Evolutionary conservation across 2,113 vertebrate genomes (phyloP), one percentile per base, ranked within the genome.

Genomic region (Cynopterus brachyotis): DNA sequence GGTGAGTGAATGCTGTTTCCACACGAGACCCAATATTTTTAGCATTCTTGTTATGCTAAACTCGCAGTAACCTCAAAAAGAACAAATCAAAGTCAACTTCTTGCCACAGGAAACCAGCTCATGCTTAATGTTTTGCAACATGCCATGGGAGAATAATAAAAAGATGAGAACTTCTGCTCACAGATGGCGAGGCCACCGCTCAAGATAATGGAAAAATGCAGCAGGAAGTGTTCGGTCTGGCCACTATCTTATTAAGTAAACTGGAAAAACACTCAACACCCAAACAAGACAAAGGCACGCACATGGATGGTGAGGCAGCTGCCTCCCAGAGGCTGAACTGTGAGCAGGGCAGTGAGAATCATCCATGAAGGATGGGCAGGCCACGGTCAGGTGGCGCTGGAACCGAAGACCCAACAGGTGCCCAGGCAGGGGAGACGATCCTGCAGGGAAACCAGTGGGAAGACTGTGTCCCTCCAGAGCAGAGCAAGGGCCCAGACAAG

Each of bases 91-190:
- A 98, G 97, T 93, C 91, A 94, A 94, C 70, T 92, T 97, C 96
- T 86, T 97, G 95, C 94, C 96, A 97, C 97, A 98, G 98, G 97
- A 98, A 98, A 95, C 93, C 93, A 97, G 96, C 93, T 97, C 95
- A 95, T 16, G 5, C 96, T 98, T 95, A 59, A 84, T 97, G 98
- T 97, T 97, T 96, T 98, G 92, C 87, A 97, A 94, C 92, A 94
- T 86, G 80, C 96, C 94, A 93, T 42, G 89, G 88, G 95, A 97
- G 86, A 97, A 94, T 96, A 97, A 97, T 95, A 96, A 96, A 97
- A 97, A 97, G 95, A 96, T 67, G 81, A 97, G 96, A 78, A 50
- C 55, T 91, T 94, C 30, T 94, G 94, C 72, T 96, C 85, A 89
- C 45, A 97, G 84, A 97, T 82, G 82, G 95, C 20, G 1, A 95